phyloP scores from a whole-genome alignment of 2,888 invertebrate species.

The Erebia palarica region DNA sequence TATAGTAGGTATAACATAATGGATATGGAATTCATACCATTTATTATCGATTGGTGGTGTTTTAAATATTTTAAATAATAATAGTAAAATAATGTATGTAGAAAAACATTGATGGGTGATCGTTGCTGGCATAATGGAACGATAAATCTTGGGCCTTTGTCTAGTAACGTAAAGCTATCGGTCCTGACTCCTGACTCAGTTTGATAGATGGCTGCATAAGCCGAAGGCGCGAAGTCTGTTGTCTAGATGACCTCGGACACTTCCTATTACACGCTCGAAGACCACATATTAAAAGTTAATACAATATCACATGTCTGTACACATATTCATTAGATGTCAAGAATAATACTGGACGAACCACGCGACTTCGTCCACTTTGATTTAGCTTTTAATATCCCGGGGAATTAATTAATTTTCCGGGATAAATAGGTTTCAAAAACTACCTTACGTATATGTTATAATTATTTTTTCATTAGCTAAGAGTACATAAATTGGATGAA shows the following conservation, averaged over 20 bases:
- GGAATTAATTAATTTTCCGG: too few relatives aligned
- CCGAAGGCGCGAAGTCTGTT: conserved; percentile 27
- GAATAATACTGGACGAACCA: too few relatives aligned
- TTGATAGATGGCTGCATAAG: conserved; percentile 36
- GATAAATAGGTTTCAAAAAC: too few relatives aligned
- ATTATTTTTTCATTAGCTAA: too few relatives aligned
- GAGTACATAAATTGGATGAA: too few relatives aligned
- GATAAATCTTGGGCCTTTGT: conserved; percentile 39
- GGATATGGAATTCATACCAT: background rate
- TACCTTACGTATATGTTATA: too few relatives aligned
- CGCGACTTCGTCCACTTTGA: too few relatives aligned
- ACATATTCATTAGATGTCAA: background rate
- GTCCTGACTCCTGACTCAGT: conserved; percentile 28
- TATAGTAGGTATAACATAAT: too few relatives aligned
- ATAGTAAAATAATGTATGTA: conserved; percentile 24
- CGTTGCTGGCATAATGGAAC: conserved; percentile 34
- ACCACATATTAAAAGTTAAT: conserved; percentile 9
- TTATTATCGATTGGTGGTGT: background rate
- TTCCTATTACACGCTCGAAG: conserved; percentile 27
- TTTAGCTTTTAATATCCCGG: too few relatives aligned
- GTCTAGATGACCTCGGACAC: conserved; percentile 25
- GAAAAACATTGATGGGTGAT: conserved; percentile 23
- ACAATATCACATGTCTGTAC: background rate
- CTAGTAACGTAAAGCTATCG: conserved; percentile 35
- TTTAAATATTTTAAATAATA: background rate